phyloP scores from a whole-genome alignment of 2,888 invertebrate species.

The Microplitis manilae region DNA sequence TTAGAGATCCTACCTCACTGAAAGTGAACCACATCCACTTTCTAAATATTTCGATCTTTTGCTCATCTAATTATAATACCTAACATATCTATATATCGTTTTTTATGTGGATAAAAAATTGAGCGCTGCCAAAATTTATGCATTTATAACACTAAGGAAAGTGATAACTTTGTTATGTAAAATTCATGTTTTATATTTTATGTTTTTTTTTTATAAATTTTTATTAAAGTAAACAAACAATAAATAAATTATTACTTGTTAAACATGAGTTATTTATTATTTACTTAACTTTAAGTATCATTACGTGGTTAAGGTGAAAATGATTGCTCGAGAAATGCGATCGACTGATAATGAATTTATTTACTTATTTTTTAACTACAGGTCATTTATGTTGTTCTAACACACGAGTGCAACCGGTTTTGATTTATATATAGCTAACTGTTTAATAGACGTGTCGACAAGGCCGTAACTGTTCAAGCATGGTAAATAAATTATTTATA shows the following conservation, averaged over 20 bases:
- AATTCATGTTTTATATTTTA: background rate
- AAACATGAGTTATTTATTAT: background rate
- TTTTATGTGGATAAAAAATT: background rate
- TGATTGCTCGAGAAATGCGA: background rate
- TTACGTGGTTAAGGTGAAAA: background rate
- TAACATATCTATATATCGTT: background rate
- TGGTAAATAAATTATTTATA: constrained; percentile 53
- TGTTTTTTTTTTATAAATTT: background rate
- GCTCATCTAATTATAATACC: background rate
- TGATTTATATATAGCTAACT: constrained; percentile 43
- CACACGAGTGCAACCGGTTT: constrained; percentile 44
- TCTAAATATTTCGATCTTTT: background rate
- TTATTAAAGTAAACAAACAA: background rate
- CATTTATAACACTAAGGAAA: background rate
- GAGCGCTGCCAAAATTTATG: background rate
- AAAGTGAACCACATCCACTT: background rate
- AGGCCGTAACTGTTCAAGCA: constrained; percentile 55
- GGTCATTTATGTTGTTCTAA: constrained; percentile 21
- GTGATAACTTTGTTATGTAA: background rate
- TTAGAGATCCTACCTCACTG: background rate
- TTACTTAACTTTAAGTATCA: background rate
- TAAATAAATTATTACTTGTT: constrained; percentile 1
- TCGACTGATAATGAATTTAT: background rate
- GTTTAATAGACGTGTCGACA: constrained; percentile 50
- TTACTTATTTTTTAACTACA: background rate